Conservation (phyloP, 2,113 vertebrate genomes). For the Salvelinus alpinus region DNA sequence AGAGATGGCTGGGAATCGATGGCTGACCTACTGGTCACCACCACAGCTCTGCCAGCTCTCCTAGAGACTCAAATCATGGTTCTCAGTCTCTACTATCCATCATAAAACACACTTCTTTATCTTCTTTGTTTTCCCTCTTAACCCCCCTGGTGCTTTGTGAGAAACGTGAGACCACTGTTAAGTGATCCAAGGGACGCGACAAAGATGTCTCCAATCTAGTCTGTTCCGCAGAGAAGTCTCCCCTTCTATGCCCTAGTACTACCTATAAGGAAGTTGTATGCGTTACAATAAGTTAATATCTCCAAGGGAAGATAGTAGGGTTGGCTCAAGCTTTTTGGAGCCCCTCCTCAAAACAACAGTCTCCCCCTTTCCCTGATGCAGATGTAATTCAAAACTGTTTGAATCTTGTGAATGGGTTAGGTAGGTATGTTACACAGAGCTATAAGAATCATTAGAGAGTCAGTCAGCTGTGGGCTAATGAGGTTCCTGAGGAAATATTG, state of each 20-base stretch:
- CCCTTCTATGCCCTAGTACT: conserved; percentile 9
- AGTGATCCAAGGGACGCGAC: conserved; percentile 44
- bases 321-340: too few species aligned
- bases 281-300: not conserved
- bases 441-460: conserved; percentile 10
- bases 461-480: conserved; percentile 52
- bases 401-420: too few species aligned
- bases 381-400: too few species aligned
- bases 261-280: conserved; percentile 21
- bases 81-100: conserved; percentile 61
- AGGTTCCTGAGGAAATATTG: conserved; percentile 27
- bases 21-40: conserved; percentile 62
- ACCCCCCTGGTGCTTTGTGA: conserved; percentile 32
- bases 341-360: too few species aligned
- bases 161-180: conserved; percentile 50
- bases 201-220: conserved; percentile 44
- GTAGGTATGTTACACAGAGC: too few species aligned
- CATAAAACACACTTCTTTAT: conserved; percentile 43
- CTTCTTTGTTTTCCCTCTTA: too few species aligned
- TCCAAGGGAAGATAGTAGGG: too few species aligned
- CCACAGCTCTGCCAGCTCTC: conserved; percentile 43
- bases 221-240: conserved; percentile 29
- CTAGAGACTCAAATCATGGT: conserved; percentile 59
- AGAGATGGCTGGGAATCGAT: conserved; percentile 65
- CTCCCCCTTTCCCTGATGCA: too few species aligned